These are phyloP conservation scores for Rhagoletis pomonella DNA, from an alignment of 1,140 invertebrate genomes.

Conservation along the genomic window DNA sequence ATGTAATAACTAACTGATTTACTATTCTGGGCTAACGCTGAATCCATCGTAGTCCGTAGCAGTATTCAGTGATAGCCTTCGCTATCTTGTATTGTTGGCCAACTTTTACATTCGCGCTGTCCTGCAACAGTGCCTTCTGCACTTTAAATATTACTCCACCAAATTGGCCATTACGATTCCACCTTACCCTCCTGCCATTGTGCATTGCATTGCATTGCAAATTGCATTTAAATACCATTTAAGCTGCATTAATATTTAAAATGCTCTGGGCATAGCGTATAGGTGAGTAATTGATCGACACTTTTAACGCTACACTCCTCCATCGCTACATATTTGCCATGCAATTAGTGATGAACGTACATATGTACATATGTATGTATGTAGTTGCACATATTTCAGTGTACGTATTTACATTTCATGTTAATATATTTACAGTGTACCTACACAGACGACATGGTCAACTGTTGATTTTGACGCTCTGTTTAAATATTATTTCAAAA, in stretches of 20 bases:
- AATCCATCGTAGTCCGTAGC: too few relatives aligned
- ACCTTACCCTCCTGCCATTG: too few relatives aligned
- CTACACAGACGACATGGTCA: background rate
- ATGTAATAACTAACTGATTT: too few relatives aligned
- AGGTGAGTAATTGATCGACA: background rate
- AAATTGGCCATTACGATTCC: too few relatives aligned
- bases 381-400: too few relatives aligned
- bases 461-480: background rate
- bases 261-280: background rate
- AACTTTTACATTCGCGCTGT: too few relatives aligned
- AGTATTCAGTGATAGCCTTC: too few relatives aligned
- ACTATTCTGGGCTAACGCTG: too few relatives aligned
- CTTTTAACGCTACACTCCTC: background rate
- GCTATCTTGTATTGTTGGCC: too few relatives aligned
- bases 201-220: background rate
- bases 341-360: background rate
- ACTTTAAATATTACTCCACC: too few relatives aligned
- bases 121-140: too few relatives aligned
- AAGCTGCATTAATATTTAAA: constrained; percentile 23
- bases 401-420: background rate
- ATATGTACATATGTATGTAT: background rate
- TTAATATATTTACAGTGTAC: background rate
- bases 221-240: constrained; percentile 17
- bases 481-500: background rate
- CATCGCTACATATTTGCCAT: background rate